Base-by-base conservation (phyloP, 2,797 vertebrate species). In the Enteromius afrohamiltoni region DNA sequence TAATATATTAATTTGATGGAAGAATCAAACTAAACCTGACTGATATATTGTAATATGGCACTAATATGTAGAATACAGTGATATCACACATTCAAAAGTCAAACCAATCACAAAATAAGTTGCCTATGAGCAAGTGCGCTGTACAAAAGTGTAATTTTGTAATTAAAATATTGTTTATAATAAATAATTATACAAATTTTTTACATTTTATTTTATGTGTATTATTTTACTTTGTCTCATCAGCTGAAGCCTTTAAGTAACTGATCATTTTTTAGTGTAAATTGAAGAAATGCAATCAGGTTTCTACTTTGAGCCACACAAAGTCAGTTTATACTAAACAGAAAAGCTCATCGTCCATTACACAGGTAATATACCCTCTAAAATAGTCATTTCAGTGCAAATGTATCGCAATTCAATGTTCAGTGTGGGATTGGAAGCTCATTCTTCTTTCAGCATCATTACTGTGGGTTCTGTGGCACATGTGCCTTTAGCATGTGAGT, bases 401-500 rank as follows among this genome's bases (percentile, higher is more conserved):
- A 45, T 23, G 53, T 75, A 55, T 58, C 1, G 2, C 65, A 60
- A 40, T 60, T 62, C 19, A 76, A 7, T 29, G 58, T 62, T 62
- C 49, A 76, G 17, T n/a, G 14, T 19, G 23, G 23, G 37, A 37
- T 2, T 55, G 6, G 10, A 79, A 55, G 14, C 69, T 70, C 64
- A 37, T 77, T 55, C 26, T 34, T 85, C 74, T 77, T 37, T 87
- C 47, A 80, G 85, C 77, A 65, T 9, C 19, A 58, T 81, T 71
- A 80, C 65, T 47, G 40, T 29, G 23, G 53, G 47, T 42, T 69
- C 34, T 60, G 83, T 82, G 69, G 53, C 45, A 77, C 80, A n/a
- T 29, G 68, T 74, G 62, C 75, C 73, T 83, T 49, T 64, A 79
- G 51, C 53, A 62, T 82, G 85, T 86, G 77, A 88, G 49, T 88